phyloP scores from a whole-genome alignment of 1,140 invertebrate species.

The Drosophila tristis region DNA sequence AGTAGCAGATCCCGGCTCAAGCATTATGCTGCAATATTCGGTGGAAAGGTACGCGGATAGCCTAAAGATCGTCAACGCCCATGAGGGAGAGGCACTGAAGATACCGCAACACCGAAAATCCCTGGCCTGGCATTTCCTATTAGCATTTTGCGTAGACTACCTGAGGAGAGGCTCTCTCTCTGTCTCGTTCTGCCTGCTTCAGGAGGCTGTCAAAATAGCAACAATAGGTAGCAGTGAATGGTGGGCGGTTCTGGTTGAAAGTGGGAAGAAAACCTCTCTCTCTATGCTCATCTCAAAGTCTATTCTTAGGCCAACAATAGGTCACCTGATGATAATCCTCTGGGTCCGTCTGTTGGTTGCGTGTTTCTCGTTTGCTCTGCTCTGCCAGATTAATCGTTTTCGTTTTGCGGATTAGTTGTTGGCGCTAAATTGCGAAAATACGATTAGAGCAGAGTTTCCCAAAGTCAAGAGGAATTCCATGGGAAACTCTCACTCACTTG shows the following conservation, averaged over 20 bases:
- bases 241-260: constrained; percentile 67
- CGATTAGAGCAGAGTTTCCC: constrained; percentile 49
- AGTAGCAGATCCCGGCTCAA: constrained; percentile 27
- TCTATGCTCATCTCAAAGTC: background rate
- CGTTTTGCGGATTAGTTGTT: constrained; percentile 75
- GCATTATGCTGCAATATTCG: constrained; percentile 64
- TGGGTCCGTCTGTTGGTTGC: constrained; percentile 22
- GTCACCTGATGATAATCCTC: constrained; percentile 72
- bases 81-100: no score
- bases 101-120: background rate
- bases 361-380: constrained; percentile 17
- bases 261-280: constrained; percentile 29
- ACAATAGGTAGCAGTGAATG: constrained; percentile 50
- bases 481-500: constrained; percentile 52
- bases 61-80: constrained; percentile 71
- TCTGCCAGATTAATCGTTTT: constrained; percentile 74
- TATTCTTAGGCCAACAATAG: constrained; percentile 52
- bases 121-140: constrained; percentile 57
- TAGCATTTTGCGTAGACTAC: constrained; percentile 65
- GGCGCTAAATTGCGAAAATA: constrained; percentile 81
- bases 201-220: constrained; percentile 71
- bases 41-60: constrained; percentile 56
- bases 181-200: constrained; percentile 20
- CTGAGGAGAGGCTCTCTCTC: constrained; percentile 25
- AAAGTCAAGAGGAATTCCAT: constrained; percentile 37